Evolutionary conservation across 2,113 vertebrate species (phyloP).

Genomic region (Aphyosemion australe): DNA sequence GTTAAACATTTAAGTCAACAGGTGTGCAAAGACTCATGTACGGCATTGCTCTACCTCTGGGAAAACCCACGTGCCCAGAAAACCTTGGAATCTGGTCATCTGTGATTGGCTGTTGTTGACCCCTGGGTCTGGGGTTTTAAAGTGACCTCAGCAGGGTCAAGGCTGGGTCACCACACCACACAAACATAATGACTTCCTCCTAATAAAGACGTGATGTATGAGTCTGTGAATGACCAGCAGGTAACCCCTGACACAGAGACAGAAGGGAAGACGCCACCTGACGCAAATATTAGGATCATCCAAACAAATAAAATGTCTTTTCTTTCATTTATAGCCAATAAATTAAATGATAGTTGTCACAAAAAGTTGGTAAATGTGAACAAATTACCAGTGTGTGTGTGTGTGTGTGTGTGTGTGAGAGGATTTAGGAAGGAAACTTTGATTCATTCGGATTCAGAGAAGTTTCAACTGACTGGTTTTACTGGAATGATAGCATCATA

Average conservation of each 20-base stretch:
- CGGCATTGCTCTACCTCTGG: neutral
- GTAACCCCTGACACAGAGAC: slow-evolving; percentile 53
- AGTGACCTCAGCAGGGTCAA: slow-evolving; percentile 72
- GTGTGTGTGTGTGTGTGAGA: slow-evolving; percentile 15
- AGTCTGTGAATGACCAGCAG: slow-evolving; percentile 64
- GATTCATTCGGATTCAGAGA: slow-evolving; percentile 51
- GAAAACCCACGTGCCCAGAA: slow-evolving; percentile 1
- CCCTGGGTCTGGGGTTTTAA: slow-evolving; percentile 67
- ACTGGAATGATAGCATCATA: slow-evolving; percentile 55
- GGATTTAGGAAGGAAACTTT: slow-evolving; percentile 42
- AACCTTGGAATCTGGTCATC: slow-evolving; percentile 22
- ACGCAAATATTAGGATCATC: neutral
- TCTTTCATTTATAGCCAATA: neutral
- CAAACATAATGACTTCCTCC: slow-evolving; percentile 82
- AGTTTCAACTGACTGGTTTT: slow-evolving; percentile 53
- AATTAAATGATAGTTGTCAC: too few species aligned
- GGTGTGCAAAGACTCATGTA: neutral
- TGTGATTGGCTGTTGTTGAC: slow-evolving; percentile 53
- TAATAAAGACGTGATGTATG: slow-evolving; percentile 82
- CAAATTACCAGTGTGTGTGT: slow-evolving; percentile 22
- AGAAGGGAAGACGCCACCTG: neutral
- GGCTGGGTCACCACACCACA: slow-evolving; percentile 70
- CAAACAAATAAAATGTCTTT: neutral
- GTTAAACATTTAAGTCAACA: neutral
- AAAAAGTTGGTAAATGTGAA: too few species aligned